Base-by-base conservation (phyloP, 2,113 vertebrate species). In the Gadus chalcogrammus region DNA sequence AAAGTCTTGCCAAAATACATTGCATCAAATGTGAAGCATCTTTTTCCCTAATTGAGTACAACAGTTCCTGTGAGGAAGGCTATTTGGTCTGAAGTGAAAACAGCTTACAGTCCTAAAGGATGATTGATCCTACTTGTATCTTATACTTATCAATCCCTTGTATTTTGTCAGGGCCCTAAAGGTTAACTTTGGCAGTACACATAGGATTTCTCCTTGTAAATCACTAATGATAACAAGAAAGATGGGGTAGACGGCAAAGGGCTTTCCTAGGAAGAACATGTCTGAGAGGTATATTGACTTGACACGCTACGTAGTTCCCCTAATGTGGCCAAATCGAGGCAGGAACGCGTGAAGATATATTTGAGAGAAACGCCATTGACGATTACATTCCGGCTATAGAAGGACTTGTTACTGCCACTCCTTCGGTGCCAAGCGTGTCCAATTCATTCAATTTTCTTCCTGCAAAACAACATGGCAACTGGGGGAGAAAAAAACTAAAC, bases 261-360 rank as follows among this genome's bases (percentile, higher is more conserved):
- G 55, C 4, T 58, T 58, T n/a, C 15, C 55, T 58, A n/a, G 11
- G 8, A 58, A 58, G 55, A 58, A 58, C 15, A 17, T 58, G 15
- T 58, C 15, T 16, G 15, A n/a, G 7, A n/a, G 55, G 58, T 70
- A 69, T 71, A 65, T 38, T 70, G 71, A 84, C 75, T 76, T 77
- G 60, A 85, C 79, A 77, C 53, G 70, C 71, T 74, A 75, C 78
- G 78, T 82, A 79, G 84, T 80, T 81, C 60, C 18, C 72, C 70
- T 85, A 87, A 90, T 81, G 79, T 78, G 82, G 80, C 83, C 71
- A 85, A 88, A 88, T 85, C 74, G 71, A 80, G 67, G 35, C 16
- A 71, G 83, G 83, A 90, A 90, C 88, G 86, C 79, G 78, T 88
- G 79, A 84, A 84, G 81, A 85, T 69, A 77, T 82, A 74, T 81